Evolutionary conservation across 2,113 vertebrate genomes (phyloP).

Genomic region (Xenopus laevis): DNA sequence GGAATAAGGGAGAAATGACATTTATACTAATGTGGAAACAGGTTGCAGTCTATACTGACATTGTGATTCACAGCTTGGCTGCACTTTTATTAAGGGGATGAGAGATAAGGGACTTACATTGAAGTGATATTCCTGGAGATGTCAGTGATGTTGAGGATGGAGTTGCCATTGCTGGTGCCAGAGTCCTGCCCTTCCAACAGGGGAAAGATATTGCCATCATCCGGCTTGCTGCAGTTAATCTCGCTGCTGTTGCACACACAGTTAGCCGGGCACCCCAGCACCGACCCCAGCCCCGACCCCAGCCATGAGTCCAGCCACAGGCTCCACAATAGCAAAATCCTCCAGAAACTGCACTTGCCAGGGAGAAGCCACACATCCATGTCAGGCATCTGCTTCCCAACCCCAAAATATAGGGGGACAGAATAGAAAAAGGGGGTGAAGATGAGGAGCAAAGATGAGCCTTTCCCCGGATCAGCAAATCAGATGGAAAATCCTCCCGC

Average conservation of each 20-base stretch:
- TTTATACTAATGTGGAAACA: too few species aligned
- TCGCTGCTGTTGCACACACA: constrained; percentile 86
- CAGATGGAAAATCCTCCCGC: constrained; percentile 62
- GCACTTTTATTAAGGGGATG: constrained; percentile 53
- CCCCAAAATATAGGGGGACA: constrained; percentile 46
- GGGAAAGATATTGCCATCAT: constrained; percentile 84
- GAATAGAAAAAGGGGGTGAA: constrained; percentile 51
- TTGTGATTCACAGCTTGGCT: constrained; percentile 47
- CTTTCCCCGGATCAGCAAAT: constrained; percentile 63
- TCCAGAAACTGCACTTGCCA: constrained; percentile 80
- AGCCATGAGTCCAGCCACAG: constrained; percentile 76
- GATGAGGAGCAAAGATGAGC: constrained; percentile 63
- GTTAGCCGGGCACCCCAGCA: constrained; percentile 86
- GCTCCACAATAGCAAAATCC: constrained; percentile 76
- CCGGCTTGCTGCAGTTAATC: constrained; percentile 88
- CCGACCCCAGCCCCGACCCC: constrained; percentile 70
- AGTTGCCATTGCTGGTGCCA: constrained; percentile 72
- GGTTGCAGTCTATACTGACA: too few species aligned
- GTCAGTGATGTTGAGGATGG: constrained; percentile 78
- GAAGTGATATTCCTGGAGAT: constrained; percentile 89
- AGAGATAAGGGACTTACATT: constrained; percentile 80
- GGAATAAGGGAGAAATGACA: too few species aligned
- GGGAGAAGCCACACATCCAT: constrained; percentile 79
- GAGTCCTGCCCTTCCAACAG: constrained; percentile 81
- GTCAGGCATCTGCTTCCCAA: constrained; percentile 62